Evolutionary conservation across 2,888 invertebrate species (phyloP), one percentile per base, ranked within the genome.

Genomic region (Epistrophella euchroma): DNA sequence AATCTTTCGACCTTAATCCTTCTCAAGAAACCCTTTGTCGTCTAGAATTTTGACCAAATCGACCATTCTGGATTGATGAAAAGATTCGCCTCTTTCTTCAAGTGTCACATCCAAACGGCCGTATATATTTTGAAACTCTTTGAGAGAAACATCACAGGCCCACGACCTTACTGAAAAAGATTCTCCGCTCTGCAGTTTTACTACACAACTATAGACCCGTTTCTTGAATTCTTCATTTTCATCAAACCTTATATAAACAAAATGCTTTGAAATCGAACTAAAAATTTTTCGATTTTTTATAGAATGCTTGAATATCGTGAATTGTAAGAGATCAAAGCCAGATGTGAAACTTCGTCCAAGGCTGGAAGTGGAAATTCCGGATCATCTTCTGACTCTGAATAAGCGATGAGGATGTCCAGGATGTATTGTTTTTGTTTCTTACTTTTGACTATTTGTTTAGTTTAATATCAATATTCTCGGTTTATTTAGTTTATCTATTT

Each of bases 11-110:
- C 97, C 97, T 60, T 97, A 96, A 90, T 97, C 97, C 88, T 96
- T 94, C 91, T 97, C 96, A 15, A 98, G 92, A n/a, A 95, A 92
- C 88, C 96, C 95, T 89, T 94, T 94, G 1, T 93, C 93, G 89
- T 96, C 95, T 9, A 98, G 92, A 88, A 96, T 93, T 90, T 96
- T 93, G 0, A 98, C 96, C 1, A 98, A 91, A 7, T 92, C 91
- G 88, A 96, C 94, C 99, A 99, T 99, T 74, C 96, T 94, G 15
- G 95, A 95, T 90, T 99, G 99, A 92, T 99, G 99, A 92, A 98
- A 99, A 0, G 99, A 99, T 93, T 99, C 99, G 19, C 99, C 99
- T 82, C 98, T 94, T 90, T 98, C 97, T 45, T 93, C 93, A 35
- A 99, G 91, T 75, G 93, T 94, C 4, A 96, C 94, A 88, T 97